Base-by-base conservation (phyloP, 2,888 invertebrate genomes). In the Heliconius erato region DNA sequence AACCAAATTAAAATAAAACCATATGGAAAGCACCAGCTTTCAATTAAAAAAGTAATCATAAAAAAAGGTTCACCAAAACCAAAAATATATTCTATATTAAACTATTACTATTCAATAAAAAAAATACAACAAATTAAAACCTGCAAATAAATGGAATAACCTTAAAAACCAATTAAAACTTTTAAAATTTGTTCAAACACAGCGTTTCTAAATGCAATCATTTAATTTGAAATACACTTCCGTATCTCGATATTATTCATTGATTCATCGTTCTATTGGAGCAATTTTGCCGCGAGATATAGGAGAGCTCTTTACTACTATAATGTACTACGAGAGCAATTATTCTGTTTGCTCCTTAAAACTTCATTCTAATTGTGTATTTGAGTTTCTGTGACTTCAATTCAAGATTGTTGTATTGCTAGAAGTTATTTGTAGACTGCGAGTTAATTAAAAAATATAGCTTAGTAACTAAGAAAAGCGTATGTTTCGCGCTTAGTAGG, bases 291-390 rank as follows among this genome's bases (percentile, higher is more conserved):
- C 26, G 26, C 26, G 65, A 82, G 80, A 82, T 80, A 82, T 67
- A 78, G 80, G 68, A 67, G 74, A 40, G 71, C 77, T 78, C 59
- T 74, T 80, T 68, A 74, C 59, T 67, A 72, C 79, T 78, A 72
- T 40, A 63, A 63, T 63, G 23, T 63, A 74, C 71, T 83, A 82
- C 81, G 63, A 82, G 83, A 78, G 71, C 83, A 77, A 83, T 83
- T 83, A 83, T 84, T 78, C 80, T 69, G 77, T 79, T 81, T 79
- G 72, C 59, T 83, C 82, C 82, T 83, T 83, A 83, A 79, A 82
- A 83, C 74, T 82, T 84, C 28, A 68, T 80, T 74, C 79, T 74
- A 78, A 78, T 82, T 83, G 79, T 63, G 23, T 65, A 76, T 79
- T 68, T 44, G 67, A 59, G 32, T 32, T 23, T 74, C 74, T 59